Conservation (phyloP, 2,797 vertebrate species). For the Sylvia borin region DNA sequence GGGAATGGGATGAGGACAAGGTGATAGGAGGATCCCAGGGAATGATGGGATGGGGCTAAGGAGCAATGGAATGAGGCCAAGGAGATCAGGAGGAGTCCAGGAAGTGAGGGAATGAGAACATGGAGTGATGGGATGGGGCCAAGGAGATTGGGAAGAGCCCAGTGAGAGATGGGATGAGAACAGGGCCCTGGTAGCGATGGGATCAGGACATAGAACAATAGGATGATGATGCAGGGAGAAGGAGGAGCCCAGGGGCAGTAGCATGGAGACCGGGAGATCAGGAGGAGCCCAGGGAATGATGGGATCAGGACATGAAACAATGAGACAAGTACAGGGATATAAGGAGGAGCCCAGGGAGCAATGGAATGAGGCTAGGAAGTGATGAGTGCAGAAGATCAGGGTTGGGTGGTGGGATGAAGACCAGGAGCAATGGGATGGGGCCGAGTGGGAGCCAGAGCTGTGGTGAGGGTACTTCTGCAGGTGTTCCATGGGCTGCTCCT, state of each 20-base stretch:
- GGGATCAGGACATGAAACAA: not conserved
- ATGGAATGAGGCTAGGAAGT: not conserved
- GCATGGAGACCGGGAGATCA: not conserved
- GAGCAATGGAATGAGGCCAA: not conserved
- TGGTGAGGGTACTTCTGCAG: accelerated
- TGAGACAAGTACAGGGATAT: no score
- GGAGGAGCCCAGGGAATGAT: not conserved
- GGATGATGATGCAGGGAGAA: not conserved
- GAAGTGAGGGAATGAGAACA: not conserved
- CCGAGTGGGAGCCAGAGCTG: not conserved
- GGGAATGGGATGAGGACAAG: not conserved
- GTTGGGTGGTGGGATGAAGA: not conserved
- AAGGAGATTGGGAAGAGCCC: no score
- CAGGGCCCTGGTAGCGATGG: not conserved
- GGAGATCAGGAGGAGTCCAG: not conserved
- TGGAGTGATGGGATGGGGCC: not conserved
- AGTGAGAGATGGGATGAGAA: no score
- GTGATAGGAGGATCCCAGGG: not conserved
- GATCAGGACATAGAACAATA: not conserved
- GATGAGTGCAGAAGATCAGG: not conserved
- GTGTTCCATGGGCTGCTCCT: not conserved
- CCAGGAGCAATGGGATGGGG: accelerated
- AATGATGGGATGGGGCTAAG: not conserved
- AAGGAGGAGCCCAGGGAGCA: not conserved
- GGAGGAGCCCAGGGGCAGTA: not conserved